Conservation (phyloP, 2,113 vertebrate genomes). For the Sebastes schlegelii region DNA sequence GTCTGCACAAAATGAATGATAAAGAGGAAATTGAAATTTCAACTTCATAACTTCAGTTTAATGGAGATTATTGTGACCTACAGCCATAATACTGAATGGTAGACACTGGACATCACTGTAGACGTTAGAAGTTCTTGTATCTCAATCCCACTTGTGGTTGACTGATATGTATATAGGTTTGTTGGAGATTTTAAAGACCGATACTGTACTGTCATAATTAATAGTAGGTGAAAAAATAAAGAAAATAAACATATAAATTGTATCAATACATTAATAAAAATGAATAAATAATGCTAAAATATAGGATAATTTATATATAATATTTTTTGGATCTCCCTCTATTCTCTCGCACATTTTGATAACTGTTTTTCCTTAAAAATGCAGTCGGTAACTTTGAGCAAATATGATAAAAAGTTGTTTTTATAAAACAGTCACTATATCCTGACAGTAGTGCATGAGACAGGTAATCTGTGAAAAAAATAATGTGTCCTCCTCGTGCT, state of each 20-base stretch:
- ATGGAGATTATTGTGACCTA: not conserved
- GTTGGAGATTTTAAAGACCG: not conserved
- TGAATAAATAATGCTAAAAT: not conserved
- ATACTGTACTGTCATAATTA: not conserved
- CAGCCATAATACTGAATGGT: not conserved
- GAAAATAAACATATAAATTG: not conserved
- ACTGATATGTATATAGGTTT: not conserved
- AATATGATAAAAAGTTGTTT: no score
- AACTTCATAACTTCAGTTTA: not conserved
- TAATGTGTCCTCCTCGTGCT: no score
- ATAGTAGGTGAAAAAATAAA: not conserved
- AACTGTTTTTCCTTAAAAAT: no score
- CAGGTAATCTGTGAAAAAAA: no score
- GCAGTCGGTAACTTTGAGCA: no score
- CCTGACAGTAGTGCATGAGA: no score
- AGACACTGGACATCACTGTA: not conserved
- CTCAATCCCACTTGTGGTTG: not conserved
- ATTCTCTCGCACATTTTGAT: no score
- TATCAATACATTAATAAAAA: not conserved
- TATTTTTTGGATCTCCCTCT: not conserved
- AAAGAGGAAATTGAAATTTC: not conserved
- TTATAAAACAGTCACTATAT: no score
- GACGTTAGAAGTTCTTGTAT: accelerated
- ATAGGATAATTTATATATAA: not conserved
- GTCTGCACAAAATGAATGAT: not conserved